A percentile compares a stretch with the other conserved stretches of the same genome.
phyloP scores from a whole-genome alignment of 2,797 vertebrate species.

The Syngnathus acus region DNA sequence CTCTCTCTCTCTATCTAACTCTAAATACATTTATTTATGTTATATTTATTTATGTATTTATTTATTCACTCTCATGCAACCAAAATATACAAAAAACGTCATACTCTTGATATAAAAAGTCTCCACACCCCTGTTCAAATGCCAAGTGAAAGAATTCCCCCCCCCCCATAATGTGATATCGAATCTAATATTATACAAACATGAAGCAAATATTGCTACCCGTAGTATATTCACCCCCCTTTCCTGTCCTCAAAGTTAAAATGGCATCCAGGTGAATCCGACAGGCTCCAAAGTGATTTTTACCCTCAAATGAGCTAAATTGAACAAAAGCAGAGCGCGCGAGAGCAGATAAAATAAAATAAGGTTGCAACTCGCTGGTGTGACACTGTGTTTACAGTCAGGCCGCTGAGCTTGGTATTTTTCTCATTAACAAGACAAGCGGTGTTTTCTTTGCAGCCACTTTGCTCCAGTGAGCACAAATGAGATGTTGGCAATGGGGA shows the following conservation, averaged over 20 bases:
- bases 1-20: no score
- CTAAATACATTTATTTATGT: no score
- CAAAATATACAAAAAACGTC: no score
- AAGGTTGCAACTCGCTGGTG: conserved; percentile 31
- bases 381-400: conserved; percentile 34
- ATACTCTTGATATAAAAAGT: no score
- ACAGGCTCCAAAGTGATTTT: neutral
- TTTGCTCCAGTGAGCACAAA: conserved; percentile 49
- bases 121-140: no score
- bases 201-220: no score
- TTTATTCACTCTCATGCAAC: no score
- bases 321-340: conserved; percentile 6
- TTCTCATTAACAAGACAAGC: conserved; percentile 49
- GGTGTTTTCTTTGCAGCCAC: conserved; percentile 35
- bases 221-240: neutral
- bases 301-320: neutral
- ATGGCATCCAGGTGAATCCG: neutral
- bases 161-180: no score
- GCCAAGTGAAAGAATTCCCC: no score
- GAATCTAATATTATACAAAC: no score
- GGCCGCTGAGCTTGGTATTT: conserved; percentile 33
- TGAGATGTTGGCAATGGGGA: conserved; percentile 43
- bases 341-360: conserved; percentile 19
- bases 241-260: neutral
- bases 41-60: no score